Percentiles rank a stretch among this genome's conserved stretches.
Conservation (phyloP, 2,888 invertebrate genomes). For the Papilio gigon region DNA sequence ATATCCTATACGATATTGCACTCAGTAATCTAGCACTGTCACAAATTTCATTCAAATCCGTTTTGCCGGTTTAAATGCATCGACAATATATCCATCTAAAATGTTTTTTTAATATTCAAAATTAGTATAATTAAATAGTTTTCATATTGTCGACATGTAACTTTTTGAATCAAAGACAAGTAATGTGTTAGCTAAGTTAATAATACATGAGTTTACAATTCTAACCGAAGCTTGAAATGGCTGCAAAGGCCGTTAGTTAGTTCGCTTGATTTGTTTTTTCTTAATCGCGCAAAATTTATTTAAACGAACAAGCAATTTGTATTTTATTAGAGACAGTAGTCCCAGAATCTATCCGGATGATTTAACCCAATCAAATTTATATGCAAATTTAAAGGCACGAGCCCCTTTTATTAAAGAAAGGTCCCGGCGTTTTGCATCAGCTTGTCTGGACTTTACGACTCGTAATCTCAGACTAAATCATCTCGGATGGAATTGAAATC, state of each 20-base stretch:
- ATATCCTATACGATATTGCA: too few species aligned
- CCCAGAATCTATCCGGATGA: conserved; percentile 36
- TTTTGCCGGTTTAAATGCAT: too few species aligned
- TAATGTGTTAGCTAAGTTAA: too few species aligned
- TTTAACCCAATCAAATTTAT: conserved; percentile 42
- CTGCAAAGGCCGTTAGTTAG: not conserved
- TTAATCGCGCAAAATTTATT: conserved; percentile 15
- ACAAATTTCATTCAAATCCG: too few species aligned
- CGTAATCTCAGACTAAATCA: conserved; percentile 33
- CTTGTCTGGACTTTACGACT: conserved; percentile 38
- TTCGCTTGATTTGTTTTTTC: conserved; percentile 11
- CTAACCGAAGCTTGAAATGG: not conserved
- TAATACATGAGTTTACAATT: too few species aligned
- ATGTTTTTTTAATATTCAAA: too few species aligned
- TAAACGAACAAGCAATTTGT: conserved; percentile 30
- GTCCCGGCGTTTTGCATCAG: conserved; percentile 35
- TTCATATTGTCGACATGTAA: too few species aligned
- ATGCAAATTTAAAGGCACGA: conserved; percentile 38
- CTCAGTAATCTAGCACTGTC: too few species aligned
- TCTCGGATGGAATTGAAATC: conserved; percentile 35
- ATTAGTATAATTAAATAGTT: too few species aligned
- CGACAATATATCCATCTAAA: too few species aligned
- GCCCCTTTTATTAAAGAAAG: conserved; percentile 35
- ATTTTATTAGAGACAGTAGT: conserved; percentile 32
- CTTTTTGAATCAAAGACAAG: not conserved